A percentile compares a stretch with the other conserved stretches of the same genome.
Conservation (phyloP, 2,888 invertebrate genomes). For the Hirtodrosophila cameraria region DNA sequence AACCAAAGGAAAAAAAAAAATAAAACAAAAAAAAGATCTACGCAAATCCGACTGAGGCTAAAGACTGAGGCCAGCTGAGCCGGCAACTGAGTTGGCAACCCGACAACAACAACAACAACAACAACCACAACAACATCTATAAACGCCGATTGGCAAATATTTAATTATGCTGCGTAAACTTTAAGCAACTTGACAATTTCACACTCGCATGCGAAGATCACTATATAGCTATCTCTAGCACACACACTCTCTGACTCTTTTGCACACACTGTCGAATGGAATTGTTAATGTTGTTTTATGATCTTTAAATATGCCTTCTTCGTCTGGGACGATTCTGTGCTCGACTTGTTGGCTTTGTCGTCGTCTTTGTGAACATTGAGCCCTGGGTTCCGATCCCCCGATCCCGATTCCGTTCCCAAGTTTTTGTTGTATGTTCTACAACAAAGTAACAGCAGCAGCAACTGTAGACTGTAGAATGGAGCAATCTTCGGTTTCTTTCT, state of each 20-base stretch:
- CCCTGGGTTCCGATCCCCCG: conserved; percentile 53
- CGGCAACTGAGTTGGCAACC: conserved; percentile 5
- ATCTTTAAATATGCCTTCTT: conserved; percentile 70
- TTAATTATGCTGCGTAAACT: conserved; percentile 78
- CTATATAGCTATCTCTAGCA: conserved; percentile 9
- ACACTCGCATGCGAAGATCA: conserved; percentile 75
- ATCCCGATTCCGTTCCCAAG: conserved; percentile 26
- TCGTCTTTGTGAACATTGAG: conserved; percentile 43
- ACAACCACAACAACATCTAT: conserved; percentile 71
- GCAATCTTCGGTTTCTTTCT: conserved; percentile 52
- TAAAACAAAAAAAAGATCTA: conserved; percentile 6
- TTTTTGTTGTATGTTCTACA: conserved; percentile 63
- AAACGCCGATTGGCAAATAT: conserved; percentile 78
- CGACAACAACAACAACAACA: too few species aligned
- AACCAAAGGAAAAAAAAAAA: conserved; percentile 19
- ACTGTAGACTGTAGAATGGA: conserved; percentile 44
- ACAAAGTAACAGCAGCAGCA: conserved; percentile 71
- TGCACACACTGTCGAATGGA: conserved; percentile 30
- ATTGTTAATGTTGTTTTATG: conserved; percentile 73
- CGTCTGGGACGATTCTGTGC: conserved; percentile 38
- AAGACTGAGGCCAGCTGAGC: conserved; percentile 23
- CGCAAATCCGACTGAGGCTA: conserved; percentile 30
- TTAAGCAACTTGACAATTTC: conserved; percentile 80
- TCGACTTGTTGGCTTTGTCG: conserved; percentile 77
- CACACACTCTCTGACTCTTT: conserved; percentile 7